Percentiles rank a stretch among this genome's conserved stretches.
phyloP scores from a whole-genome alignment of 2,888 invertebrate species.

The Amiota communis region DNA sequence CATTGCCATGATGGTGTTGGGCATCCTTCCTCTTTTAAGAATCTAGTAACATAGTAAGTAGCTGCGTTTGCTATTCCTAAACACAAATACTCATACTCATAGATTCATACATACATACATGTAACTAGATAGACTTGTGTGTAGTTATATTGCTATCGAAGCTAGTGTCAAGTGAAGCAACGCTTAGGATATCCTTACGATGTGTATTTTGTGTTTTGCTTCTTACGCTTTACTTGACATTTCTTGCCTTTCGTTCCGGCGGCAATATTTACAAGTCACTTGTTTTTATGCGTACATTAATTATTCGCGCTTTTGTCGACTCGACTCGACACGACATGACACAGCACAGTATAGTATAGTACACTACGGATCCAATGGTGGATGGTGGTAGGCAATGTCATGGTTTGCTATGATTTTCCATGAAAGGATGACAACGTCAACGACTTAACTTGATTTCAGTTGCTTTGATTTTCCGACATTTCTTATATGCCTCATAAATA shows the following conservation, averaged over 20 bases:
- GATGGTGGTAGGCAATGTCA: too few species aligned
- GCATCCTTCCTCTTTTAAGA: slow-evolving; percentile 16
- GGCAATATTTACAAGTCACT: slow-evolving; percentile 67
- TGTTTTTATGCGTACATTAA: slow-evolving; percentile 68
- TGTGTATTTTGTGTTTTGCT: not conserved
- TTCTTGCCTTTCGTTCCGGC: too few species aligned
- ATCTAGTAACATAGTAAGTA: not conserved
- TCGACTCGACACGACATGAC: not conserved
- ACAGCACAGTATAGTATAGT: not conserved
- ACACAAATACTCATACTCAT: not conserved
- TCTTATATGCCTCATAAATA: too few species aligned
- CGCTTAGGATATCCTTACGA: not conserved
- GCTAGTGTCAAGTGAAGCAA: slow-evolving; percentile 5
- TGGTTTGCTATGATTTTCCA: not conserved
- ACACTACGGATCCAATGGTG: too few species aligned
- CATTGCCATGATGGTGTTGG: slow-evolving; percentile 36
- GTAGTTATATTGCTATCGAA: slow-evolving; percentile 24
- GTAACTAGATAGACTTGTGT: slow-evolving; percentile 44
- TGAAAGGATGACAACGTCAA: too few species aligned
- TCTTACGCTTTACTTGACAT: too few species aligned
- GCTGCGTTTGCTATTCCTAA: not conserved
- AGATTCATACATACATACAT: not conserved
- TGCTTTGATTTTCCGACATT: too few species aligned
- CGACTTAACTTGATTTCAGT: too few species aligned
- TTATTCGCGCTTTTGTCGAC: slow-evolving; percentile 57